Conservation (phyloP, 2,888 invertebrate genomes). For the Ennomos erosarius region DNA sequence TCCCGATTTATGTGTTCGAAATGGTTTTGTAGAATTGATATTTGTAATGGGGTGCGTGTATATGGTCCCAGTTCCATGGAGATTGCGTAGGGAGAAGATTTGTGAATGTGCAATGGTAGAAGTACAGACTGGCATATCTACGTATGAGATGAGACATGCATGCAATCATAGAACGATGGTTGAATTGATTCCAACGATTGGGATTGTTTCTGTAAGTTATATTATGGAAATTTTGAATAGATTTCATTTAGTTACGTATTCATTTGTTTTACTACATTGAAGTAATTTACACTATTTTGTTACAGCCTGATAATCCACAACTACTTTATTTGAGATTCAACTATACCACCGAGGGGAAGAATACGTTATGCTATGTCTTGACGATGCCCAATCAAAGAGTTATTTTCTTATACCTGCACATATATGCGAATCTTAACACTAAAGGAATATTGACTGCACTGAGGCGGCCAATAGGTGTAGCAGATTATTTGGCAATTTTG, state of each 20-base stretch:
- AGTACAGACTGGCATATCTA: constrained; percentile 70
- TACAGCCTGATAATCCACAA: constrained; percentile 64
- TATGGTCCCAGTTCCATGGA: constrained; percentile 65
- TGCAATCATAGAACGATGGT: constrained; percentile 69
- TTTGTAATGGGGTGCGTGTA: constrained; percentile 73
- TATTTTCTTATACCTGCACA: constrained; percentile 61
- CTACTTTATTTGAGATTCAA: constrained; percentile 62
- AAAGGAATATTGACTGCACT: constrained; percentile 68
- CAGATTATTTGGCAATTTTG: constrained; percentile 63
- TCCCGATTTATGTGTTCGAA: constrained; percentile 69
- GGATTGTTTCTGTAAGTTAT: constrained; percentile 67
- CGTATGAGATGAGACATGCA: constrained; percentile 71
- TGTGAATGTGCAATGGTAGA: constrained; percentile 77
- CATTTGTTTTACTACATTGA: constrained; percentile 2
- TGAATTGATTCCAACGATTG: constrained; percentile 63
- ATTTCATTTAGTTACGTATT: not conserved
- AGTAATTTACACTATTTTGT: constrained; percentile 23
- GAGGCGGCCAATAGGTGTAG: constrained; percentile 51
- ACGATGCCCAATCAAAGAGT: constrained; percentile 70
- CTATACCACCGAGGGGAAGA: constrained; percentile 62
- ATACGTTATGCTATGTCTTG: constrained; percentile 68
- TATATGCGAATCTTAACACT: constrained; percentile 58
- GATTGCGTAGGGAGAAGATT: constrained; percentile 70
- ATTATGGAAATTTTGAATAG: too few species aligned
- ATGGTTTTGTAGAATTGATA: constrained; percentile 62